A percentile compares a stretch with the other conserved stretches of the same genome.
phyloP scores from a whole-genome alignment of 1,140 invertebrate species.

The Thaumetopoea pityocampa region DNA sequence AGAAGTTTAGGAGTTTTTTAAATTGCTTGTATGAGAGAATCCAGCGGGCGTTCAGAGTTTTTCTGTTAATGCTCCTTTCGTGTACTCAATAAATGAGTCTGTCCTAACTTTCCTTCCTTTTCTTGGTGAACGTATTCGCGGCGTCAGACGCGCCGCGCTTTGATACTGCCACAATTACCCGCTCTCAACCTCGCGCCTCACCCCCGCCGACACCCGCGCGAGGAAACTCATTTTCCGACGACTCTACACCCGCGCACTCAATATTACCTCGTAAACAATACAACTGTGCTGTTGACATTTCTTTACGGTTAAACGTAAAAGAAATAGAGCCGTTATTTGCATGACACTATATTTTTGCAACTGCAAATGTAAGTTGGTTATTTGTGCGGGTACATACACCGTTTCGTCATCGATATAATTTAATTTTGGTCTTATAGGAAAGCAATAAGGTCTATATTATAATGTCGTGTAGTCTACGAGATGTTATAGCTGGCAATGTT shows the following conservation, averaged over 20 bases:
- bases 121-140: no score
- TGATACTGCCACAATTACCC: slow-evolving; percentile 54
- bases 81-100: no score
- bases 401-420: neutral
- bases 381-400: slow-evolving; percentile 1
- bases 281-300: neutral
- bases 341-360: neutral
- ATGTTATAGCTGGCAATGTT: slow-evolving; percentile 32
- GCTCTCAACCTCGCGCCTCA: no score
- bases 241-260: slow-evolving; percentile 54
- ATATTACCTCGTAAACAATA: slow-evolving; percentile 35
- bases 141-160: slow-evolving; percentile 43
- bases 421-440: slow-evolving; percentile 1
- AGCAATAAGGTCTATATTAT: slow-evolving; percentile 14
- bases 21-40: no score
- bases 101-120: no score
- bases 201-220: slow-evolving; percentile 26
- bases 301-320: neutral
- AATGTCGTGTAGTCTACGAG: neutral
- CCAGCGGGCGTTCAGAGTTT: no score
- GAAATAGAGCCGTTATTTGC: slow-evolving; percentile 3
- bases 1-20: no score
- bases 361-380: slow-evolving; percentile 3
- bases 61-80: no score
- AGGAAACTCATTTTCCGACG: slow-evolving; percentile 72